Conservation (phyloP, 2,888 invertebrate genomes). For the Drosophila fungiperda region DNA sequence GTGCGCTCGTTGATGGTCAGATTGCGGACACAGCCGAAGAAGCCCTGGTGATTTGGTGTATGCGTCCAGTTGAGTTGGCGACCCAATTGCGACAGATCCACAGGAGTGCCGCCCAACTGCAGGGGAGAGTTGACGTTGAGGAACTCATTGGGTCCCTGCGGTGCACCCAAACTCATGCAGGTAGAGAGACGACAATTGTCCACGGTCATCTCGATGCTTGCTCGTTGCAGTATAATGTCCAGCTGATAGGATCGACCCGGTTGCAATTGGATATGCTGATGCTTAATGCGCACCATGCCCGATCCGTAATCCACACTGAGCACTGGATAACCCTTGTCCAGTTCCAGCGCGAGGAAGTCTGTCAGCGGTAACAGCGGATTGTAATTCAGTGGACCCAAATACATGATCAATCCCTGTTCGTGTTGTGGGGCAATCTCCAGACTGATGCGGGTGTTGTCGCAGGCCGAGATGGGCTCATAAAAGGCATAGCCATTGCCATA, state of each 20-base stretch:
- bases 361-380: constrained; percentile 88
- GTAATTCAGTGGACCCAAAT: constrained; percentile 92
- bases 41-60: constrained; percentile 89
- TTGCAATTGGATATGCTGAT: constrained; percentile 90
- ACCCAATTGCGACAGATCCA: constrained; percentile 88
- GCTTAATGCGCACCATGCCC: constrained; percentile 90
- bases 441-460: constrained; percentile 92
- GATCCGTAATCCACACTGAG: constrained; percentile 95
- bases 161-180: constrained; percentile 90
- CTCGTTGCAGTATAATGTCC: constrained; percentile 89
- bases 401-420: constrained; percentile 94
- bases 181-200: constrained; percentile 90
- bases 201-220: constrained; percentile 91
- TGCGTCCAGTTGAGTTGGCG: constrained; percentile 89
- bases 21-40: constrained; percentile 96
- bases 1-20: constrained; percentile 94
- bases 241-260: constrained; percentile 95
- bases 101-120: constrained; percentile 92
- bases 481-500: constrained; percentile 96
- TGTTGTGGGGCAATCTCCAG: constrained; percentile 92
- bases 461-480: constrained; percentile 94
- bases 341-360: constrained; percentile 96
- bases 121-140: constrained; percentile 94
- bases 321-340: constrained; percentile 92
- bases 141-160: constrained; percentile 90